Conservation (phyloP, 1,140 invertebrate species). For the Eurosta solidaginis region DNA sequence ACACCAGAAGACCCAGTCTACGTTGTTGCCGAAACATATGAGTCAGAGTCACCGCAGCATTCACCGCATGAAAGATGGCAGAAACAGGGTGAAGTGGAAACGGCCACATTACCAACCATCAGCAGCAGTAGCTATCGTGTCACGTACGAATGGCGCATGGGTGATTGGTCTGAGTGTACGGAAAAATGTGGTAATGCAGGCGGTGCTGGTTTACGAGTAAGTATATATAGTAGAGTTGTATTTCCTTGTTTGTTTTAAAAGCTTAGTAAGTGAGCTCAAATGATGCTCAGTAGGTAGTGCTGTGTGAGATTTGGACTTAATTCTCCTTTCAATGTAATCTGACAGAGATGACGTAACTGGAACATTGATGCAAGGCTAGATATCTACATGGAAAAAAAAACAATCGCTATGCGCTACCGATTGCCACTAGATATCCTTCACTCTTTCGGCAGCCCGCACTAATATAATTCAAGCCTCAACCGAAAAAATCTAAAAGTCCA, state of each 20-base stretch:
- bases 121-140: constrained; percentile 63
- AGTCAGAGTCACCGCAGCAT: constrained; percentile 29
- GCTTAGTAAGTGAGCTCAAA: neutral
- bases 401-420: too few relatives aligned
- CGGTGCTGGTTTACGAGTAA: constrained; percentile 62
- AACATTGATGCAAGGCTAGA: too few relatives aligned
- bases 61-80: constrained; percentile 34
- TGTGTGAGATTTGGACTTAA: too few relatives aligned
- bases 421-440: too few relatives aligned
- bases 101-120: constrained; percentile 40
- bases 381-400: too few relatives aligned
- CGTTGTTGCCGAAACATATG: neutral
- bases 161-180: constrained; percentile 85
- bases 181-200: constrained; percentile 83
- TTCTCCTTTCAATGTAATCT: too few relatives aligned
- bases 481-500: too few relatives aligned
- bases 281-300: neutral
- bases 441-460: too few relatives aligned
- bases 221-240: constrained; percentile 15
- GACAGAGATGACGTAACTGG: too few relatives aligned
- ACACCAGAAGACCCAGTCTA: neutral
- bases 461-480: too few relatives aligned
- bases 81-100: constrained; percentile 35
- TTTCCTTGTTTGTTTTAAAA: neutral
- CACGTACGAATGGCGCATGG: constrained; percentile 78